Base-by-base conservation (phyloP, 2,113 vertebrate species). In the Hassar affinis region DNA sequence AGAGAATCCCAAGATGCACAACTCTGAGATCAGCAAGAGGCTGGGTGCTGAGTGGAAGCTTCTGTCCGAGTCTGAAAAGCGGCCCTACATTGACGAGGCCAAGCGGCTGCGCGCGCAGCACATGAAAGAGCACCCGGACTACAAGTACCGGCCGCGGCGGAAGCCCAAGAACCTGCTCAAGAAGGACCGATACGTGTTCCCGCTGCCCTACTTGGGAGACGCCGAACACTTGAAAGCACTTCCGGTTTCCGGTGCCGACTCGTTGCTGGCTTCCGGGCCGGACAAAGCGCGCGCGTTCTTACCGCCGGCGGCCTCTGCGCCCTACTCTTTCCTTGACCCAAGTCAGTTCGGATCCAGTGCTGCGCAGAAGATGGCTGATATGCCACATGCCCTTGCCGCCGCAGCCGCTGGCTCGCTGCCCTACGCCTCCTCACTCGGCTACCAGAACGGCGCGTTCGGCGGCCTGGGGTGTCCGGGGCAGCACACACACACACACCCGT, bases 91-190 rank as follows among this genome's bases (percentile, higher is more conserved):
- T 85, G 98, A 99, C 84, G 98, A 99, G 90, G 98, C 98, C 92
- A 99, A 99, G 91, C 87, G 98, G 89, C 95, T 99, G 87, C 94
- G 98, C 30, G 98, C 98, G 25, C 98, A 98, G 90, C 98, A 99
- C 93, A 99, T 99, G 98, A 99, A 99, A 94, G 98, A 99, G 79
- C 98, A 99, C 79, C 98, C 98, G n/a, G 98, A 99, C 94, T 99
- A 99, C 95, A 99, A 99, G 94, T 99, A 99, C 93, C 92, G 98
- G 89, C 98, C 98, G 42, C 89, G 98, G 90, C 98, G 98, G 92
- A 99, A 99, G 57, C 97, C 98, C 93, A 99, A 99, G 92, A 99
- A 99, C 94, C 95, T 99, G 88, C 96, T 99, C 61, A 99, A 99
- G 93, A 99, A 99, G 93, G 98, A 99, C 97, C 95, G 98, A 94